A percentile compares a stretch with the other conserved stretches of the same genome.
Conservation (phyloP, 2,113 vertebrate species). For the Melospiza melodia region DNA sequence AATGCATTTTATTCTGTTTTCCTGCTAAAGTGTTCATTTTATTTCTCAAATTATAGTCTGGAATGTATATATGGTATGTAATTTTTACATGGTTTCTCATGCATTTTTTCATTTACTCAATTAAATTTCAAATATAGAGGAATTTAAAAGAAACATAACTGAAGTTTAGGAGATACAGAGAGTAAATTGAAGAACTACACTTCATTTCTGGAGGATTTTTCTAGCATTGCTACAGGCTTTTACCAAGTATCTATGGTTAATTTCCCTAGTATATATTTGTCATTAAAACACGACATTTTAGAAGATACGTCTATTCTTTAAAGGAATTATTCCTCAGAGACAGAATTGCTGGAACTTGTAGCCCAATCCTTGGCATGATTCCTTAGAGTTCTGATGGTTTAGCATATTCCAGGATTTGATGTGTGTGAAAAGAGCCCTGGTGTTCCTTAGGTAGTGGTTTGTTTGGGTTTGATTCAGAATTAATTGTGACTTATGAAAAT, state of each 20-base stretch:
- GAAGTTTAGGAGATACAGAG: not conserved
- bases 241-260: not conserved
- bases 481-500: not conserved
- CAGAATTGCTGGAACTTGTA: not conserved
- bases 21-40: not conserved
- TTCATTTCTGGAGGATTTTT: not conserved
- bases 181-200: not conserved
- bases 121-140: not conserved
- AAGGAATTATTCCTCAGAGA: not conserved
- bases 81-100: not conserved
- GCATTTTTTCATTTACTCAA: not conserved
- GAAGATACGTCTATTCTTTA: not conserved
- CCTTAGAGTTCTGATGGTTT: not conserved
- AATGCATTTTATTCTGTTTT: not conserved
- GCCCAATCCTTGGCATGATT: not conserved
- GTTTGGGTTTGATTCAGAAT: not conserved
- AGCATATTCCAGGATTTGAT: not conserved
- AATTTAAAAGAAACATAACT: not conserved
- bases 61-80: not conserved
- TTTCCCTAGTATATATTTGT: not conserved
- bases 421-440: not conserved
- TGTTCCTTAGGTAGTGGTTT: not conserved
- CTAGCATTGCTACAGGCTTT: not conserved
- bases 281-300: not conserved
- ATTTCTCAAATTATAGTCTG: not conserved